These are phyloP conservation scores for Clivina fossor DNA, from an alignment of 2,888 invertebrate species.

Conservation along the genomic window DNA sequence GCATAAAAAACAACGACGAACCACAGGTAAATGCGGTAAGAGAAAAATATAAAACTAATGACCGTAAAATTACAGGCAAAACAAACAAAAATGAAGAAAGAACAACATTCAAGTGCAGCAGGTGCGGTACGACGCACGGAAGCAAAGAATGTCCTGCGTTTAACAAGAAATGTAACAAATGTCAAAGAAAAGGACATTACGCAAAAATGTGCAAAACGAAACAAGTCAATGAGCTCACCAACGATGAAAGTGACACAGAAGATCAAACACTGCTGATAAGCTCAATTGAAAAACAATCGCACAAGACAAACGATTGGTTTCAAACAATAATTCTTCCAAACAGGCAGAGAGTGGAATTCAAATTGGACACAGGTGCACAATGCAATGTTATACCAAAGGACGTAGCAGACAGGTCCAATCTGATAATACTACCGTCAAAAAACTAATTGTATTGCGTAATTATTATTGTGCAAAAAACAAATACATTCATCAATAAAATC, in stretches of 20 bases:
- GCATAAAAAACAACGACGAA: not conserved
- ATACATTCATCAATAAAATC: no score
- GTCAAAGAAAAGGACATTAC: not conserved
- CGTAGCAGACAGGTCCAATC: not conserved
- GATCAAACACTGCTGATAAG: not conserved
- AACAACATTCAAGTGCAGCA: not conserved
- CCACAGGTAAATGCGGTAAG: not conserved
- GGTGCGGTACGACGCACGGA: not conserved
- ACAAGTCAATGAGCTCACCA: not conserved
- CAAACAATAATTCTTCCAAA: not conserved
- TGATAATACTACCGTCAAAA: not conserved
- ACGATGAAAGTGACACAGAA: not conserved
- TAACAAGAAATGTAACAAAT: not conserved
- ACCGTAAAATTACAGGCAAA: not conserved
- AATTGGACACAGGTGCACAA: slow-evolving; percentile 4
- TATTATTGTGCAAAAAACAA: no score
- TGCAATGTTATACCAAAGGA: not conserved
- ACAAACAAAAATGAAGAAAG: not conserved
- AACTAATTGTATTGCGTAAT: no score
- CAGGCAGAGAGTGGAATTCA: slow-evolving; percentile 1
- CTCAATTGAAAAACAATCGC: not conserved
- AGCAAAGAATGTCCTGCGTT: not conserved
- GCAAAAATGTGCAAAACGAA: not conserved
- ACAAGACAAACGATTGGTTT: not conserved
- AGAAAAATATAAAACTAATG: not conserved